These are phyloP conservation scores for Perccottus glenii DNA, from an alignment of 2,113 vertebrate genomes.

Conservation along the genomic window DNA sequence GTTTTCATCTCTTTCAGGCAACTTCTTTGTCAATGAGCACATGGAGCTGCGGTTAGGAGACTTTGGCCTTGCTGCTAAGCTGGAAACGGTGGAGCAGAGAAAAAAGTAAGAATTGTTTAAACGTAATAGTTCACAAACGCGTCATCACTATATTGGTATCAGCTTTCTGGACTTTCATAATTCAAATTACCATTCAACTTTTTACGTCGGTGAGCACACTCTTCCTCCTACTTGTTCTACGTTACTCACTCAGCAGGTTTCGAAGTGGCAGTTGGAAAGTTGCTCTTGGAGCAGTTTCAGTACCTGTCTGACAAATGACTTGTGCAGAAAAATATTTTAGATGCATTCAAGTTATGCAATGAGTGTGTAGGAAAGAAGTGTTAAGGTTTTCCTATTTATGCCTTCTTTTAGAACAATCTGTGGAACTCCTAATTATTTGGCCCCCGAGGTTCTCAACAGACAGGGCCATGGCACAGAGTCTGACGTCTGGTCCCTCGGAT, in stretches of 20 bases:
- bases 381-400: neutral
- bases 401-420: constrained; percentile 90
- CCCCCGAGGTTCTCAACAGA: constrained; percentile 95
- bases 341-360: neutral
- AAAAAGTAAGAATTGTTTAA: constrained; percentile 85
- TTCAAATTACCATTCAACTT: constrained; percentile 10
- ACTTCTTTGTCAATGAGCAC: constrained; percentile 98
- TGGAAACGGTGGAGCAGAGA: constrained; percentile 88
- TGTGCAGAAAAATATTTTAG: neutral
- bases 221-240: constrained; percentile 18
- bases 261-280: constrained; percentile 53
- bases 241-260: constrained; percentile 63
- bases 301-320: constrained; percentile 46
- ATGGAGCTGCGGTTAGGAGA: constrained; percentile 98
- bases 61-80: constrained; percentile 91
- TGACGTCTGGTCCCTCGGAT: constrained; percentile 96
- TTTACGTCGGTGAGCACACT: constrained; percentile 30
- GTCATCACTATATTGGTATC: neutral
- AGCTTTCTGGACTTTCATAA: neutral
- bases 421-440: constrained; percentile 98
- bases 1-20: constrained; percentile 80
- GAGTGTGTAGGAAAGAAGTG: neutral
- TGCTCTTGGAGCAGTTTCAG: constrained; percentile 44
- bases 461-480: constrained; percentile 95
- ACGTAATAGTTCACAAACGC: neutral